Base-by-base conservation (phyloP, 2,888 invertebrate species). In the Drosophila nr. fundita region DNA sequence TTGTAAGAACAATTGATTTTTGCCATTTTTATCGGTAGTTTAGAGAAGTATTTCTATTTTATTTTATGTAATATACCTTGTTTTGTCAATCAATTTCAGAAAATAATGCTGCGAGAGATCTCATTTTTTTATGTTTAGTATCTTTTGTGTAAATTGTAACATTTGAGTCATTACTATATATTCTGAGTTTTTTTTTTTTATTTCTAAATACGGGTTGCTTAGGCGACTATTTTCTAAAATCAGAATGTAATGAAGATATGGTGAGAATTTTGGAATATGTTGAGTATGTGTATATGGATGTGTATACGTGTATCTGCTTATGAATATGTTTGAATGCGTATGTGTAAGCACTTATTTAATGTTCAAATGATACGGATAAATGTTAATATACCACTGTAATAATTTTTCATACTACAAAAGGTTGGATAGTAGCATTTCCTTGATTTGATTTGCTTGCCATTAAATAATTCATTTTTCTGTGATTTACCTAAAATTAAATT, bases 241-340 rank as follows among this genome's bases (percentile, higher is more conserved):
- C 29, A 48, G 53, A 38, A 36, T 67, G 48, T n/a, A 15, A 45
- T n/a, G 1, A 36, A 36, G 24, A 68, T 24, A 27, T 40, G 66
- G 49, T 66, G 68, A 68, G 53, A 34, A 49, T 54, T 49, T 48
- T 49, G 36, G 45, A 67, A 49, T 57, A 40, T 66, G 49, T 69
- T 32, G 70, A 49, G 57, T 59, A 55, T 72, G 53, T 63, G 63
- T 21, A 54, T 71, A 63, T 77, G 73, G 38, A 55, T 74, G 74
- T 77, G 73, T 70, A 57, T 54, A 71, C 34, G 57, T 73, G 66
- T 71, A 58, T 61, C 58, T 68, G 60, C 68, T 59, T 68, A 45
- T 64, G 59, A 40, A 54, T 75, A 66, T 74, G 75, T 75, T 63
- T 32, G 55, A 58, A 63, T 60, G 62, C 64, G 57, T 65, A 67